phyloP scores from a whole-genome alignment of 1,140 invertebrate species.

The Pteromalus puparum region DNA sequence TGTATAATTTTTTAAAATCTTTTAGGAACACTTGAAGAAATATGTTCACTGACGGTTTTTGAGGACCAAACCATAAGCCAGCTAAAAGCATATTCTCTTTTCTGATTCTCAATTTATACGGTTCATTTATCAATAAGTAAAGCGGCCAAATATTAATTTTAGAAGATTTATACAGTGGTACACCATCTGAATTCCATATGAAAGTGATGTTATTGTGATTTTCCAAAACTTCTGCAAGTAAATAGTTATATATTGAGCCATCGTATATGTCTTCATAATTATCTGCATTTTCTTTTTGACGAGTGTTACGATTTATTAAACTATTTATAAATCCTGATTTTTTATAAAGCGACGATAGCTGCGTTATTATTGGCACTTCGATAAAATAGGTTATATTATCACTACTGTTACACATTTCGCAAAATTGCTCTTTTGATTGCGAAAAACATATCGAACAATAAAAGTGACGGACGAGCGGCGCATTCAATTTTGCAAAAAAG shows the following conservation, averaged over 20 bases:
- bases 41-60: background rate
- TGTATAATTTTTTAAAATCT: background rate
- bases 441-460: too few species aligned
- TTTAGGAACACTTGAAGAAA: background rate
- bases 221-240: background rate
- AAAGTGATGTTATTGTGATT: slow-evolving; percentile 21
- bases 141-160: slow-evolving; percentile 12
- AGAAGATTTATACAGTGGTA: background rate
- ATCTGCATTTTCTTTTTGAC: background rate
- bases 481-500: too few species aligned
- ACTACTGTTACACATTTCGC: too few species aligned
- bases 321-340: background rate
- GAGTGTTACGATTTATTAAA: background rate
- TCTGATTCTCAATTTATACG: background rate
- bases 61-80: background rate
- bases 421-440: too few species aligned
- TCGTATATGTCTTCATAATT: slow-evolving; percentile 38
- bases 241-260: background rate
- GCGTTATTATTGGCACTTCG: too few species aligned
- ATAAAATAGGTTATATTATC: too few species aligned
- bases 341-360: too few species aligned
- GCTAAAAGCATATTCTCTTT: background rate
- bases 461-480: too few species aligned
- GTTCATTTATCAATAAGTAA: background rate
- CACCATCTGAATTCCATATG: background rate